phyloP scores from a whole-genome alignment of 1,140 invertebrate genomes.

The Sitophilus oryzae region DNA sequence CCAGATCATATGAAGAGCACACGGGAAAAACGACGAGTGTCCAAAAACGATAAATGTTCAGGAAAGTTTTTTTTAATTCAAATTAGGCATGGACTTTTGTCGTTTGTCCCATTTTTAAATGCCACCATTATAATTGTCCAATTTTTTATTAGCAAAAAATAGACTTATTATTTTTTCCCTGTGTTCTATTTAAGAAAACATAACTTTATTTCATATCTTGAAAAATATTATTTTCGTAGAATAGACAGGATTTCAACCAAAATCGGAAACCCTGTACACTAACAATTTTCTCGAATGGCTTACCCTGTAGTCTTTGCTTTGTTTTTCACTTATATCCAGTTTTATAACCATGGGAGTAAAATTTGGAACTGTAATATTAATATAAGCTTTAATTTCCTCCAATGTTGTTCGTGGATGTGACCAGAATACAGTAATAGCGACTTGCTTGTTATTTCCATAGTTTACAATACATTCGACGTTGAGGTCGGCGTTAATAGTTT shows the following conservation, averaged over 20 bases:
- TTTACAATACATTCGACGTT: constrained; percentile 40
- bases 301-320: constrained; percentile 53
- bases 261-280: background rate
- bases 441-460: constrained; percentile 53
- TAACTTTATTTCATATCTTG: too few species aligned
- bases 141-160: too few species aligned
- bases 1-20: too few species aligned
- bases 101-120: too few species aligned
- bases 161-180: too few species aligned
- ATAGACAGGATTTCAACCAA: background rate
- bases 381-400: constrained; percentile 53
- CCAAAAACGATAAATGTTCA: too few species aligned
- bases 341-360: constrained; percentile 54
- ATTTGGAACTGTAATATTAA: constrained; percentile 57
- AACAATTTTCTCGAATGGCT: background rate
- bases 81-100: too few species aligned
- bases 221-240: too few species aligned
- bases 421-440: constrained; percentile 48
- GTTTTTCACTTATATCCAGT: constrained; percentile 52
- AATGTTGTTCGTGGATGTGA: constrained; percentile 50
- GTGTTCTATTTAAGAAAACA: too few species aligned
- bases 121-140: too few species aligned
- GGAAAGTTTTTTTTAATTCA: too few species aligned
- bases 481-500: constrained; percentile 44
- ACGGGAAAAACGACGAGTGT: too few species aligned